phyloP scores from a whole-genome alignment of 2,797 vertebrate species.

The Microchirus variegatus region DNA sequence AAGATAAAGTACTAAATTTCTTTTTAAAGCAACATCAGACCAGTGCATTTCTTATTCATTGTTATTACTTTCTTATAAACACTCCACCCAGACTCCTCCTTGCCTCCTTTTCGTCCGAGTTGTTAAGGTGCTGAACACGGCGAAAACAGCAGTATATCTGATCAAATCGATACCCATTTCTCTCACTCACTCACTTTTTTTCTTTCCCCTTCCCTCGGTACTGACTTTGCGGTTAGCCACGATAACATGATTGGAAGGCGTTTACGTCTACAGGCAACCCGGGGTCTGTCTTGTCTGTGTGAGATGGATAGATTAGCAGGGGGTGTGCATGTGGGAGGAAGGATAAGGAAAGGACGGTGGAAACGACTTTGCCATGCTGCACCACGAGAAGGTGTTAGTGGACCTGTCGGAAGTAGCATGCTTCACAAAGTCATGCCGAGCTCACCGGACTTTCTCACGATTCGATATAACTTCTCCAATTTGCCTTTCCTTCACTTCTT shows the following conservation, averaged over 20 bases:
- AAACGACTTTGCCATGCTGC: conserved; percentile 42
- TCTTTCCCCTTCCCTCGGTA: conserved; percentile 42
- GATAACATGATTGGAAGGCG: conserved; percentile 70
- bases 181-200: conserved; percentile 44
- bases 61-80: conserved; percentile 46
- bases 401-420: conserved; percentile 54
- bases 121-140: conserved; percentile 56
- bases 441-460: conserved; percentile 28
- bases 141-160: conserved; percentile 55
- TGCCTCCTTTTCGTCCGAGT: conserved; percentile 51
- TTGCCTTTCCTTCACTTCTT: conserved; percentile 5
- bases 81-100: conserved; percentile 38
- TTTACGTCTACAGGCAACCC: conserved; percentile 54
- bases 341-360: conserved; percentile 4
- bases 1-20: not conserved
- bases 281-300: conserved; percentile 48
- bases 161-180: conserved; percentile 70
- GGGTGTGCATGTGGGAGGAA: not conserved
- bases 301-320: conserved; percentile 63
- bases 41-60: not conserved
- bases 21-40: not conserved
- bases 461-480: conserved; percentile 16
- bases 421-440: conserved; percentile 37
- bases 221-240: conserved; percentile 42
- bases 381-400: conserved; percentile 57